Evolutionary conservation across 1,140 invertebrate genomes (phyloP), one percentile per base, ranked within the genome.

Genomic region (Nymphalis io): DNA sequence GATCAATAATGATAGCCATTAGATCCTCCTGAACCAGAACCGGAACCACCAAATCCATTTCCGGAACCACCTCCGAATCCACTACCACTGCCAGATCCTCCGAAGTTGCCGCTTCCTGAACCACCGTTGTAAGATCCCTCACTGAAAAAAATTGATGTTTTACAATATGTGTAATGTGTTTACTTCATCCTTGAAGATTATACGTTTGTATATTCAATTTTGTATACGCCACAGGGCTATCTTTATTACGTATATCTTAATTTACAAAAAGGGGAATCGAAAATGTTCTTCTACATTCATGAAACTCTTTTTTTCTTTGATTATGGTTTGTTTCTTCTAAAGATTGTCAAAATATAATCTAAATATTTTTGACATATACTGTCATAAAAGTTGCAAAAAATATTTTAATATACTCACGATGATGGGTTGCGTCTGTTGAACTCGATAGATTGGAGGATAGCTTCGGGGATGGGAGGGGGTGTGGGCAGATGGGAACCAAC

Each of bases 401-500:
- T 51, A 51, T 20, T 20, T 6, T 8, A 11, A 12, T 11, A 51
- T 51, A 51, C 46, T 83, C 78, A 87, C 83, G 81, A 84, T 21
- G 82, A 83, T 48, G 85, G 83, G 55, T 85, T 82, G 12, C 74
- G 80, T 60, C 73, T 85, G 75, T 89, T 89, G 78, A 87, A 87
- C 59, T 85, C 85, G 68, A 84, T 87, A 16, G 87, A 87, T 69
- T 81, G 87, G 42, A 84, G 90, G 80, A 86, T 93, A 75, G 79
- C 92, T 75, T 90, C 93, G 23, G 95, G 95, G 78, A 95, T 95
- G 59, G 95, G 95, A 0, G 96, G 96, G 15, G 96, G 95, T 2
- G 95, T 96, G 44, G 96, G 96, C 20, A 96, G 87, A 82, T 96
- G 95, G 27, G 93, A 93, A 21, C 96, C 95, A 62, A 93, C 87